Conservation (phyloP, 2,888 invertebrate species). For the Protonemura montana region DNA sequence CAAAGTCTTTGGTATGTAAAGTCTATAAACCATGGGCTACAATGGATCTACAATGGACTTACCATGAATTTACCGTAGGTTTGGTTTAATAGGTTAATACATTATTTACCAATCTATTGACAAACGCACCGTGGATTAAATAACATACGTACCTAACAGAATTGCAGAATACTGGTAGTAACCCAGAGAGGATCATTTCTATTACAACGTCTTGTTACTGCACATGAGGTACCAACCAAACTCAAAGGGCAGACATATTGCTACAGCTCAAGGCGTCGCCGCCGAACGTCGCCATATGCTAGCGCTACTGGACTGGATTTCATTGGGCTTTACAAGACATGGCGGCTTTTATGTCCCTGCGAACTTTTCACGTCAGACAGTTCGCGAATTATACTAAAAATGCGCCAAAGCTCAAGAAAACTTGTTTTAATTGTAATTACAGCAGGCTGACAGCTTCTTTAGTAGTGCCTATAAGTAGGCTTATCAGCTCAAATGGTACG, state of each 20-base stretch:
- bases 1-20: too few species aligned
- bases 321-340: not conserved
- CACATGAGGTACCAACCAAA: not conserved
- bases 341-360: conserved; percentile 27
- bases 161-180: not conserved
- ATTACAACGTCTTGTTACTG: not conserved
- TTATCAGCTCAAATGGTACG: conserved; percentile 33
- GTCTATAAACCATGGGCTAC: too few species aligned
- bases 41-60: too few species aligned
- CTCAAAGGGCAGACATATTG: not conserved
- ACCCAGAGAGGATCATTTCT: not conserved
- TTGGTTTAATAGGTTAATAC: too few species aligned
- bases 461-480: not conserved
- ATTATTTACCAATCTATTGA: too few species aligned
- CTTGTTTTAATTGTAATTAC: not conserved
- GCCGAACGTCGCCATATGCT: not conserved
- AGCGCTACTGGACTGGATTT: not conserved
- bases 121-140: too few species aligned
- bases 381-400: conserved; percentile 7
- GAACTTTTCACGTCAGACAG: conserved; percentile 1
- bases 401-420: not conserved
- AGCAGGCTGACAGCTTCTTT: not conserved
- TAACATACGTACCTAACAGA: not conserved
- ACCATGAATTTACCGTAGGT: too few species aligned
- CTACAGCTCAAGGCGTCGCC: not conserved